phyloP scores from a whole-genome alignment of 1,140 invertebrate genomes.

The Zaprionus camerounensis region DNA sequence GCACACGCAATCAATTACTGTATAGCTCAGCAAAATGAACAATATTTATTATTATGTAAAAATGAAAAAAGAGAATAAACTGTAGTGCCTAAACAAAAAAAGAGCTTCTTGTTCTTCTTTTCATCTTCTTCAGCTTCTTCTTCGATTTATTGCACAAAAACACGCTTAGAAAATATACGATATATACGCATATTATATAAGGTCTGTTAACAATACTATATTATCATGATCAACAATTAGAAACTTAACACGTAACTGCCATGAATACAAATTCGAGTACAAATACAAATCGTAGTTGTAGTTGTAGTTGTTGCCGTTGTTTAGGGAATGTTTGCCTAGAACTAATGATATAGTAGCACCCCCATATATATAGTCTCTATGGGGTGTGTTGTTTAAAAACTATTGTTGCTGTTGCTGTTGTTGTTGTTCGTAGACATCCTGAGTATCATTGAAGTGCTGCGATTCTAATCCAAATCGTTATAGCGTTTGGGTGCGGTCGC shows the following conservation, averaged over 20 bases:
- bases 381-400: conserved; percentile 39
- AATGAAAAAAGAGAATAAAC: conserved; percentile 61
- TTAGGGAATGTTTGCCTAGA: conserved; percentile 71
- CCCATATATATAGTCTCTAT: background rate
- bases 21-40: conserved; percentile 70
- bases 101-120: conserved; percentile 2
- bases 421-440: conserved; percentile 48
- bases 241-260: conserved; percentile 72
- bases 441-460: conserved; percentile 45
- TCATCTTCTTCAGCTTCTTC: background rate
- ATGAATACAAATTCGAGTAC: conserved; percentile 71
- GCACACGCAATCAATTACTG: conserved; percentile 43
- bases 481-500: conserved; percentile 73
- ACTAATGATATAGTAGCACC: conserved; percentile 58
- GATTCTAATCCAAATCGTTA: conserved; percentile 58
- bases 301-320: conserved; percentile 44
- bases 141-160: conserved; percentile 39
- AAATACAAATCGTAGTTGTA: conserved; percentile 45
- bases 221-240: conserved; percentile 42
- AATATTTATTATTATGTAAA: conserved; percentile 77
- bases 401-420: conserved; percentile 56
- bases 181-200: conserved; percentile 27
- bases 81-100: conserved; percentile 68
- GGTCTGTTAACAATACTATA: conserved; percentile 27
- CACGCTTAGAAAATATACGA: conserved; percentile 53